Percentiles rank a stretch among this genome's conserved stretches.
These are phyloP conservation scores for Drosophila bifasciata DNA, from an alignment of 1,140 invertebrate genomes.

Conservation along the genomic window DNA sequence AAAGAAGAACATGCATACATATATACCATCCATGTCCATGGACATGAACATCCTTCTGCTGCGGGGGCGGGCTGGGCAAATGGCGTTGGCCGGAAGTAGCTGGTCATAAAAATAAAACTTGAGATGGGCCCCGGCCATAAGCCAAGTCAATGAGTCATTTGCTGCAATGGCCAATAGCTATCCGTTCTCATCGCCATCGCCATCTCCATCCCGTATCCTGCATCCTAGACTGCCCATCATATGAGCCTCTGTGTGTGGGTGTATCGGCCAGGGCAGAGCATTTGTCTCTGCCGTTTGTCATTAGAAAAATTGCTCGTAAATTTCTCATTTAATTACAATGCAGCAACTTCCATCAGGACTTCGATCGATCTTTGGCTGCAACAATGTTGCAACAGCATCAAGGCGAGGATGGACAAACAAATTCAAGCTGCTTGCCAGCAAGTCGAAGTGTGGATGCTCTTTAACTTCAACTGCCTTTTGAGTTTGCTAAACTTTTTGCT, in stretches of 20 bases:
- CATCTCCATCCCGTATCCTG: constrained; percentile 5
- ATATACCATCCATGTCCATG: neutral
- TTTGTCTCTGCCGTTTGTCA: constrained; percentile 74
- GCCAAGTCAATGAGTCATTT: constrained; percentile 82
- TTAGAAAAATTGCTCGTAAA: constrained; percentile 76
- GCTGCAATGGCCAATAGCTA: constrained; percentile 54
- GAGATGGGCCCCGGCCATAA: constrained; percentile 70
- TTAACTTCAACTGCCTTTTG: neutral
- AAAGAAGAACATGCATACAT: constrained; percentile 13
- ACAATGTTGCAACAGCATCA: constrained; percentile 63
- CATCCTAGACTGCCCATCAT: constrained; percentile 15
- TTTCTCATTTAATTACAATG: constrained; percentile 75
- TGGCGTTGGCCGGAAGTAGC: constrained; percentile 78
- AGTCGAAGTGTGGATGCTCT: constrained; percentile 18
- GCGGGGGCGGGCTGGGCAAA: constrained; percentile 47
- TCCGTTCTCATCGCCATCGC: constrained; percentile 2
- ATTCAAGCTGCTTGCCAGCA: neutral
- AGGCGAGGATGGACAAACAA: constrained; percentile 31
- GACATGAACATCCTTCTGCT: neutral
- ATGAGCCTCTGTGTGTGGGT: constrained; percentile 43
- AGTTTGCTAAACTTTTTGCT: no score
- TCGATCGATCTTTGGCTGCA: constrained; percentile 55
- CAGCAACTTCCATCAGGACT: constrained; percentile 35
- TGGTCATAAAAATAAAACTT: constrained; percentile 80
- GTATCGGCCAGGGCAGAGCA: constrained; percentile 55